Evolutionary conservation across 2,113 vertebrate species (phyloP).

Genomic region (Marcusenius ussheri): DNA sequence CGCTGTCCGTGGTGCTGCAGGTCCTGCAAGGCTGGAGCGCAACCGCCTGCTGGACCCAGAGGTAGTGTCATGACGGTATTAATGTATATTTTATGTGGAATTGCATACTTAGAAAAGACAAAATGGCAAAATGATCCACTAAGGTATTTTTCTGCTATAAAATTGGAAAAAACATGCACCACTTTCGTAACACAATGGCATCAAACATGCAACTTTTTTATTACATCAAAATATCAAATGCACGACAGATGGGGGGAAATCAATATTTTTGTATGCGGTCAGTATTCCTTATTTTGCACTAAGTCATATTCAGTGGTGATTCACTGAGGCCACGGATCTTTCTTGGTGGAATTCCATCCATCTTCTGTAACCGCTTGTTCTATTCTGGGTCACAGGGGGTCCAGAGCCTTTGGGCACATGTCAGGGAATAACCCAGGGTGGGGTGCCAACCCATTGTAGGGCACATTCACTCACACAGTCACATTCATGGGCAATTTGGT

Average conservation of each 20-base stretch:
- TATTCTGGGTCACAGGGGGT: too few relatives aligned
- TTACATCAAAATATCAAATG: neutral
- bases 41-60: neutral
- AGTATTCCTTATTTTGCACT: neutral
- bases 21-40: neutral
- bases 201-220: neutral
- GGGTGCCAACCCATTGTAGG: too few relatives aligned
- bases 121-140: neutral
- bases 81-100: neutral
- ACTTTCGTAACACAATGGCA: neutral
- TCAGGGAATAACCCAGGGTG: too few relatives aligned
- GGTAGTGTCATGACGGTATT: neutral
- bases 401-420: too few relatives aligned
- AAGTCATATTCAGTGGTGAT: too few relatives aligned
- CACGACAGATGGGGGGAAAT: neutral
- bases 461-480: neutral
- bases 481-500: too few relatives aligned
- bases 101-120: neutral
- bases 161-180: neutral
- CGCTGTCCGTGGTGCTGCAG: neutral
- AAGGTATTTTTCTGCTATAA: neutral
- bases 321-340: too few relatives aligned
- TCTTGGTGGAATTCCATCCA: too few relatives aligned
- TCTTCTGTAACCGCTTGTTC: too few relatives aligned
- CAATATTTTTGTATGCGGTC: neutral